These are phyloP conservation scores for Amiota communis DNA, from an alignment of 2,888 invertebrate genomes.

Conservation along the genomic window DNA sequence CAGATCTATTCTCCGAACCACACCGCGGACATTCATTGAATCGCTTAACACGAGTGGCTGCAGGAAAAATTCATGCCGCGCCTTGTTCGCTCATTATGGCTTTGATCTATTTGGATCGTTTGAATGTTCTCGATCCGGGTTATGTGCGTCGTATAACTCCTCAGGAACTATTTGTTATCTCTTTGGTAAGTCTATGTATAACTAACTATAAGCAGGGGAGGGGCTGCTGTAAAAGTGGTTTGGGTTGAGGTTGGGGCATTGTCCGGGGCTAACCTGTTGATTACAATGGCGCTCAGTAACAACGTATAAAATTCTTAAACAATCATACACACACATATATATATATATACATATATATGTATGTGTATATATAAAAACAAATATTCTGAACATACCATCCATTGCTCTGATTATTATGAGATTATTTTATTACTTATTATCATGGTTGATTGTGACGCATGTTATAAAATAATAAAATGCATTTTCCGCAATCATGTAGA, in stretches of 20 bases:
- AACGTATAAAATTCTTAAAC: constrained; percentile 30
- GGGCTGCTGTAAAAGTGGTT: no score
- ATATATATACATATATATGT: constrained; percentile 9
- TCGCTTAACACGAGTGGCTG: constrained; percentile 83
- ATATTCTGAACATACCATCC: no score
- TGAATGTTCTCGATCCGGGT: constrained; percentile 85
- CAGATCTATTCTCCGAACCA: constrained; percentile 86
- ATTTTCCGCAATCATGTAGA: no score
- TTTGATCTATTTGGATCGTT: constrained; percentile 92
- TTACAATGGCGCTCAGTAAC: constrained; percentile 24
- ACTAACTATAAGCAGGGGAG: no score
- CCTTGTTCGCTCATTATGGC: constrained; percentile 95
- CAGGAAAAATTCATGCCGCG: constrained; percentile 82
- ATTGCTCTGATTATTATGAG: no score
- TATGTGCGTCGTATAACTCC: constrained; percentile 89
- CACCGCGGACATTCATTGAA: constrained; percentile 85
- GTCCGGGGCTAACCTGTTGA: constrained; percentile 51
- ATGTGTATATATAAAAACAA: neutral
- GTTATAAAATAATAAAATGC: no score
- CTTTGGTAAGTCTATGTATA: constrained; percentile 83
- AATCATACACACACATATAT: neutral
- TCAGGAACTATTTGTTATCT: constrained; percentile 94
- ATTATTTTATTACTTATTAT: no score
- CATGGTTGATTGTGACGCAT: no score
- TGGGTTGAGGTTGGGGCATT: no score